Evolutionary conservation across 2,797 vertebrate genomes (phyloP), one percentile per base, ranked within the genome.

Genomic region (Melanogrammus aeglefinus): DNA sequence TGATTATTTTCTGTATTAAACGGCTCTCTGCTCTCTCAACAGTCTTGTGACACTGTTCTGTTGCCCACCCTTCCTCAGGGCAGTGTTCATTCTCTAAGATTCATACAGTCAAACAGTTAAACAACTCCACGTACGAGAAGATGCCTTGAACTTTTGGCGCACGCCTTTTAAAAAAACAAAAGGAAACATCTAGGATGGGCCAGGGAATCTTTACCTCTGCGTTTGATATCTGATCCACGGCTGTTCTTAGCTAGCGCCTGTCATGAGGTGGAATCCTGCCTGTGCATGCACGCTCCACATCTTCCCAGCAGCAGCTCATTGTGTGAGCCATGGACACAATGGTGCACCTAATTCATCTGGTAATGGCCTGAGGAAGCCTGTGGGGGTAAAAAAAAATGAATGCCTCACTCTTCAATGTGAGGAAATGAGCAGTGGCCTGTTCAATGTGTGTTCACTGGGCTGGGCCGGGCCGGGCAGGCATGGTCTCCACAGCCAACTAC

Each of bases 351-450:
- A 24, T 63, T n/a, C 8, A 4, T 63, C 24, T 8, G 57, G 21
- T 63, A 63, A 63, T 63, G 57, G 21, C 8, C 57, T 63, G 57
- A n/a, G 57, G 21, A 63, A 63, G 57, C 57, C 57, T n/a, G 57
- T 24, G 21, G 57, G 57, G 57, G 57, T 8, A 77, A 82, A 81
- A 75, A 81, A 75, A 76, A 86, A 81, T 84, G 88, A 91, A 90
- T 80, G 80, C 88, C 84, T 91, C 88, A 83, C 83, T 91, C 86
- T 91, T 92, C 81, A 85, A 89, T 90, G 75, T 84, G 86, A 81
- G 86, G 88, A 92, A 87, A 88, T 83, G 82, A 91, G 83, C 83
- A 78, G 73, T n/a, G 75, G 85, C 83, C 84, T 89, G 82, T 87
- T 85, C 77, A 85, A 83, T 4, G 87, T 86, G 86, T 82, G 80